Evolutionary conservation across 2,888 invertebrate species (phyloP), one percentile per base, ranked within the genome.

Genomic region (Mechanitis messenoides): DNA sequence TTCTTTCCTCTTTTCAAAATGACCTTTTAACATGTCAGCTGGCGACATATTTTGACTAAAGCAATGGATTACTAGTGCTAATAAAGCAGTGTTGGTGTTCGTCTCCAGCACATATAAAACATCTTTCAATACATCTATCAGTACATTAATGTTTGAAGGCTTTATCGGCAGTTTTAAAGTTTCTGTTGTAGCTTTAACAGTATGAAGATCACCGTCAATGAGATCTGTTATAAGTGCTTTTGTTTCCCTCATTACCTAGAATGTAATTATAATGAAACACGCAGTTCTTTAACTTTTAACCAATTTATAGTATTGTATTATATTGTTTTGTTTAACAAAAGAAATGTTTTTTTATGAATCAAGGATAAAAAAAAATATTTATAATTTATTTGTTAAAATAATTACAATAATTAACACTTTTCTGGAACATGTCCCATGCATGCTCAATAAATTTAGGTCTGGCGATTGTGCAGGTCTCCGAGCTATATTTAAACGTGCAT

Each of bases 91-190:
- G 70, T 94, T 94, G 6, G 94, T 92, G 74, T 92, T 92, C 3
- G 92, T 91, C 76, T 94, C 94, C 56, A 94, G 75, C 9, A 89
- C 85, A 75, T 93, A 93, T 1, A 94, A 77, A 12, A 92, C 91
- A 73, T 93, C 92, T 70, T 89, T 92, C 56, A 92, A 78, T 1
- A 92, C 91, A 73, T 93, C 92, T 63, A 92, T 89, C 45, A 92
- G 87, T 3, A 93, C 85, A 75, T 91, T 92, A 6, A 85, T 77
- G 65, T 86, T 87, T 20, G 87, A 85, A 1, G 88, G 86, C 76
- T 79, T 85, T n/a, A 89, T 75, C 0, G 87, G 90, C 11, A 85
- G 63, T 66, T 85, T 88, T 4, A 90, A 67, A 11, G 80, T 73
- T 1, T 82, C 79, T 45, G 75, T 67, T 7, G 81, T 77, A 42